Evolutionary conservation across 2,888 invertebrate genomes (phyloP), one percentile per base, ranked within the genome.

Genomic region (Parelbella ahira): DNA sequence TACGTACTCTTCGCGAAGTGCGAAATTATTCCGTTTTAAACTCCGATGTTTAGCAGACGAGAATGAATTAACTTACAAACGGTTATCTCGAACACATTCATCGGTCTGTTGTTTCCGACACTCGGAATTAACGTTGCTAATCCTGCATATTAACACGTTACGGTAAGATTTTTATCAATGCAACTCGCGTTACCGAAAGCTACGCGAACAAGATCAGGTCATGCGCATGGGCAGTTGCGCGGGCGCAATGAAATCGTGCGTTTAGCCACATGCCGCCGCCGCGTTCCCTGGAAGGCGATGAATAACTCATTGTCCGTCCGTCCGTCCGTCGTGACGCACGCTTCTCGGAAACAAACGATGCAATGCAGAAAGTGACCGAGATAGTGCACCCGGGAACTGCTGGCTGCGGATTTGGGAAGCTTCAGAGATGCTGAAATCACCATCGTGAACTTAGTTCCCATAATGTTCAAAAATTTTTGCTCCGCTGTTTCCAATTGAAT

Each of bases 221-320:
- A 78, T 75, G 68, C 71, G 72, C 65, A 55, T 61, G 60, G 60
- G 46, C 60, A 62, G 67, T 56, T 55, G 45, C 45, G 46, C 45
- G 45, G 48, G 53, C 47, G 60, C 63, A 66, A 57, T 63, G 81
- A 74, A 82, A 80, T 83, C 80, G 82, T 81, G 82, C 83, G 79
- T 80, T 72, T 68, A 15, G 70, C 72, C 79, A 77, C 75, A 78
- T 78, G 83, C 42, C 34, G 38, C 38, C 62, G 79, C 67, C 71
- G 66, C 70, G 67, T 78, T 87, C 80, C 80, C 58, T 62, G 81
- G 84, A 87, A 84, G 69, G 68, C 80, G 73, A 87, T 87, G 87
- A 87, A 87, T 87, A 87, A 87, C 82, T 77, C 87, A 87, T 87
- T 87, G 87, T 87, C 76, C 66, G 77, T 76, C 62, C 73, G 82